These are phyloP conservation scores for Tragelaphus scriptus DNA, from an alignment of 2,113 vertebrate species.

Conservation along the genomic window DNA sequence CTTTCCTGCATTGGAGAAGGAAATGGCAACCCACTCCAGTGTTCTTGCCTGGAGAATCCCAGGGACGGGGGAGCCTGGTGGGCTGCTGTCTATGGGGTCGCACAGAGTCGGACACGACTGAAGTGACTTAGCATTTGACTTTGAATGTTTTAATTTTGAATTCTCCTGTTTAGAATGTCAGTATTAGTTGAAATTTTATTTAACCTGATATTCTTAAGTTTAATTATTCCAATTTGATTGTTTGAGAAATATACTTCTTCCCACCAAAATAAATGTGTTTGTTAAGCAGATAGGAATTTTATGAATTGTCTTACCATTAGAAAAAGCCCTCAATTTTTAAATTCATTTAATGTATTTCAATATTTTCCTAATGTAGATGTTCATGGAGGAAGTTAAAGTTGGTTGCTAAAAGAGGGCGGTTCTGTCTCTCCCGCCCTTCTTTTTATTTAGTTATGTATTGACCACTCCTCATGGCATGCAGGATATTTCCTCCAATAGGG, in stretches of 20 bases:
- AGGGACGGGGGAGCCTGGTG: too few relatives aligned
- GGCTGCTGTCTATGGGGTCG: too few relatives aligned
- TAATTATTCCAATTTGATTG: neutral
- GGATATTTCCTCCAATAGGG: neutral
- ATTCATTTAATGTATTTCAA: neutral
- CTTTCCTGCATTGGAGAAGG: too few relatives aligned
- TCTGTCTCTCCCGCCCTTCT: neutral
- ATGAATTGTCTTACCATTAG: neutral
- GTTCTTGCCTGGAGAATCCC: too few relatives aligned
- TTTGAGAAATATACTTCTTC: neutral
- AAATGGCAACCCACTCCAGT: too few relatives aligned
- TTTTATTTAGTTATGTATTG: neutral
- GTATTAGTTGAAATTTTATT: neutral
- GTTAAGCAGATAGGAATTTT: neutral
- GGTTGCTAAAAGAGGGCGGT: neutral
- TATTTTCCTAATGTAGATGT: neutral
- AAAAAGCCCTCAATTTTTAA: neutral
- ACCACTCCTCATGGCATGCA: neutral
- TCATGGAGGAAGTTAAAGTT: neutral
- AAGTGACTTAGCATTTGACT: neutral
- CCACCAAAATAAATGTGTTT: neutral
- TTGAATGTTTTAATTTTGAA: conserved; percentile 7
- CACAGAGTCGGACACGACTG: too few relatives aligned
- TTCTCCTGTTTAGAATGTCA: neutral
- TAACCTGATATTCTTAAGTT: conserved; percentile 18